phyloP scores from a whole-genome alignment of 2,113 vertebrate species.

The Taurulus bubalis region DNA sequence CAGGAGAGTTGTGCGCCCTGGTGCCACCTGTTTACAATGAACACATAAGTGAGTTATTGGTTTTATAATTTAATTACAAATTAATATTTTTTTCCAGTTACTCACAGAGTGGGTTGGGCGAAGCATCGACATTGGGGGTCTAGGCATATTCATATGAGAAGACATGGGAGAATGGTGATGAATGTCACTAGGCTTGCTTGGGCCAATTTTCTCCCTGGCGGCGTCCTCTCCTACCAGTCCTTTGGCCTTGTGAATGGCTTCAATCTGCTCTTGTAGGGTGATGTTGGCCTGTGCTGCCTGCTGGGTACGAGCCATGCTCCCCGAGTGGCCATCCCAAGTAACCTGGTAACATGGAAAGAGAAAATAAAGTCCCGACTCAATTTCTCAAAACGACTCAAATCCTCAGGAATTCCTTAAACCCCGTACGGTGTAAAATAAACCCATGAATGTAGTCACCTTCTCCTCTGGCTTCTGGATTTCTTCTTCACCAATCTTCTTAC shows the following conservation, averaged over 20 bases:
- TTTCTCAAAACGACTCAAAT: background rate
- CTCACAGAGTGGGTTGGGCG: conserved; percentile 84
- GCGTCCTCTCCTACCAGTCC: conserved; percentile 98
- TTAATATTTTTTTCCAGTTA: background rate
- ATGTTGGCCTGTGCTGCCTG: conserved; percentile 99
- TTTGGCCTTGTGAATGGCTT: conserved; percentile 99
- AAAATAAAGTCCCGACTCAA: background rate
- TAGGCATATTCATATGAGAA: conserved; percentile 86
- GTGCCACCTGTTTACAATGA: conserved; percentile 85
- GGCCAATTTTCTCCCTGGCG: conserved; percentile 97
- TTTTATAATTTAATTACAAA: background rate
- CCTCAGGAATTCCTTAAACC: background rate
- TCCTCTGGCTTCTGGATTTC: conserved; percentile 99
- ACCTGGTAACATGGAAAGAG: conserved; percentile 81
- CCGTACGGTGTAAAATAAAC: background rate
- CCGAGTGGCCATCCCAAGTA: conserved; percentile 98
- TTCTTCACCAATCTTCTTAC: conserved; percentile 99
- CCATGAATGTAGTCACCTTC: conserved; percentile 85
- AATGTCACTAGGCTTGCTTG: conserved; percentile 95
- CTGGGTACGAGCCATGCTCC: conserved; percentile 99
- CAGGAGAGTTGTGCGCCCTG: conserved; percentile 92
- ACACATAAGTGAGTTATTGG: background rate
- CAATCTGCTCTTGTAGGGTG: conserved; percentile 99
- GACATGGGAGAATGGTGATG: conserved; percentile 85
- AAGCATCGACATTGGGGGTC: conserved; percentile 85